A percentile compares a stretch with the other conserved stretches of the same genome.
Conservation (phyloP, 30 jellyfish, hydroid and myxozoan species). For the Catostylus mosaicus region DNA sequence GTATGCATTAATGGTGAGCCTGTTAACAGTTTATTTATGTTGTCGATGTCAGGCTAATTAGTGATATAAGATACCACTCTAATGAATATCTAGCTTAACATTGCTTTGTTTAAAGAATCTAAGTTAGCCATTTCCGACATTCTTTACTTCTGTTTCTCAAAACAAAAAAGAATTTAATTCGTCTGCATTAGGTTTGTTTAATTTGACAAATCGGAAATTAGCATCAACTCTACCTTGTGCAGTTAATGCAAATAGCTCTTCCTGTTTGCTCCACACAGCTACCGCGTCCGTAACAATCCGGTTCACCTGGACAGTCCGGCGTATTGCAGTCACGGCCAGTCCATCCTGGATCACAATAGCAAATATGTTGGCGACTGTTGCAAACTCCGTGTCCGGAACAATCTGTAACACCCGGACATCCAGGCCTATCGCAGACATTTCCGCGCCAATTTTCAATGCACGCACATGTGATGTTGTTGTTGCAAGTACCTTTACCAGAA, state of each 20-base stretch:
- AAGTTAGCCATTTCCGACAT: no score
- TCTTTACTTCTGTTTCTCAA: no score
- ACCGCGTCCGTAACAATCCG: slow-evolving; percentile 71
- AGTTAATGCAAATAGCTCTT: slow-evolving; percentile 57
- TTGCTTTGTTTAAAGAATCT: no score
- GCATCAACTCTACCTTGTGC: slow-evolving; percentile 55
- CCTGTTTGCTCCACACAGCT: slow-evolving; percentile 43
- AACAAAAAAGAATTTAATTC: no score
- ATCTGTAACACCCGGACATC: slow-evolving; percentile 71
- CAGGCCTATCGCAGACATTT: slow-evolving; percentile 54
- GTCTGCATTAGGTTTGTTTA: no score
- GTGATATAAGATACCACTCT: no score
- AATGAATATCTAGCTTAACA: no score
- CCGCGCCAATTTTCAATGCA: slow-evolving; percentile 68
- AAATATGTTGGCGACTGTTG: slow-evolving; percentile 57
- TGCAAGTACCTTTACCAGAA: slow-evolving; percentile 57
- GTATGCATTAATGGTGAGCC: no score
- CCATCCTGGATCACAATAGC: slow-evolving; percentile 75
- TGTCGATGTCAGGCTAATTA: no score
- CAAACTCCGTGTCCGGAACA: slow-evolving; percentile 74
- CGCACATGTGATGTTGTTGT: slow-evolving; percentile 31
- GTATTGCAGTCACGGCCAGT: slow-evolving; percentile 67
- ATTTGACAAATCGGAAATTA: no score
- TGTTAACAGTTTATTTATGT: no score
- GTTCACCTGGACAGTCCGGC: slow-evolving; percentile 80